Percentiles rank a stretch among this genome's conserved stretches.
Conservation (phyloP, 2,888 invertebrate species). For the Drosophila meridiana region DNA sequence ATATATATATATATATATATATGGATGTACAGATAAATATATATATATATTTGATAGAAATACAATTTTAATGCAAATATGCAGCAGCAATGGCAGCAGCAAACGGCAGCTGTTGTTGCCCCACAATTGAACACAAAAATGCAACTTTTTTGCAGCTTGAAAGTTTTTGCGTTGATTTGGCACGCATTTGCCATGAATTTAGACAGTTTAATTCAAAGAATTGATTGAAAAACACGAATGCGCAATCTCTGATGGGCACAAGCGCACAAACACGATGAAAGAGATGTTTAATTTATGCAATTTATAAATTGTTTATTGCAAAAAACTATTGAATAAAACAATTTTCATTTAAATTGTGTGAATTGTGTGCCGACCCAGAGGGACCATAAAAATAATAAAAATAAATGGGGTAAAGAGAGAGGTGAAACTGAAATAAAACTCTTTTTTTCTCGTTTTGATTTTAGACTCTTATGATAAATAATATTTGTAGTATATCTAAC, state of each 20-base stretch:
- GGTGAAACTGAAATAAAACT: slow-evolving; percentile 16
- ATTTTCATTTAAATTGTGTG: slow-evolving; percentile 32
- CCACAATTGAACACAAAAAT: slow-evolving; percentile 9
- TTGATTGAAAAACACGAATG: slow-evolving; percentile 65
- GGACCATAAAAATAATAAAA: slow-evolving; percentile 6
- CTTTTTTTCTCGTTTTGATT: slow-evolving; percentile 15
- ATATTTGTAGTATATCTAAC: slow-evolving; percentile 51
- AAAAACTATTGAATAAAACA: slow-evolving; percentile 42
- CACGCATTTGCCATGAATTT: slow-evolving; percentile 58
- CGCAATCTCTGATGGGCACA: slow-evolving; percentile 56
- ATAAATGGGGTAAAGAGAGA: not conserved
- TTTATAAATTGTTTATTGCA: slow-evolving; percentile 37
- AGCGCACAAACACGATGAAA: slow-evolving; percentile 31
- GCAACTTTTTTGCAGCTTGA: slow-evolving; percentile 1
- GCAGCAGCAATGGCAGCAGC: slow-evolving; percentile 8
- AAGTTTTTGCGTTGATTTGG: slow-evolving; percentile 38
- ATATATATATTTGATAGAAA: slow-evolving; percentile 18
- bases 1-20: no score
- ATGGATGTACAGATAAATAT: not conserved
- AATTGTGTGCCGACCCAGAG: slow-evolving; percentile 4
- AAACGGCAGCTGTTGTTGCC: slow-evolving; percentile 6
- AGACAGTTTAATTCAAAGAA: slow-evolving; percentile 51
- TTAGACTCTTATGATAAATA: slow-evolving; percentile 46
- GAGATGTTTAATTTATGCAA: slow-evolving; percentile 60
- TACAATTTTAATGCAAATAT: slow-evolving; percentile 38